Conservation (phyloP, 2,113 vertebrate species). For the Scomber japonicus region DNA sequence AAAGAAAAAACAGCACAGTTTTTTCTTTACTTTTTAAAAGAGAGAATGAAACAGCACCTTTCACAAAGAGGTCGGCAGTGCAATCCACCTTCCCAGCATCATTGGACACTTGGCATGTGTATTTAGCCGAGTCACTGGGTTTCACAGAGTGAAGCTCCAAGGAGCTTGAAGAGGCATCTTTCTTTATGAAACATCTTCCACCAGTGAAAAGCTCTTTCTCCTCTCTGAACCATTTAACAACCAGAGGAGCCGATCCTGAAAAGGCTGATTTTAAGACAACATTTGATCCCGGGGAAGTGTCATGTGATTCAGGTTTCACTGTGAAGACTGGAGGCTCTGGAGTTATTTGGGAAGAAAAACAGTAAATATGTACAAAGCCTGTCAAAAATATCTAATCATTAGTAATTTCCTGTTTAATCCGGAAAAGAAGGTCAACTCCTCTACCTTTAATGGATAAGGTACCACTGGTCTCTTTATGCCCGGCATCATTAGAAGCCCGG, state of each 20-base stretch:
- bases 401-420: not conserved
- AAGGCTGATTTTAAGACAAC: constrained; percentile 90
- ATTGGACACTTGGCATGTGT: constrained; percentile 93
- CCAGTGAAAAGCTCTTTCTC: constrained; percentile 91
- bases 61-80: constrained; percentile 92
- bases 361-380: constrained; percentile 39
- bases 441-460: constrained; percentile 94
- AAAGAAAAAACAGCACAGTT: constrained; percentile 39
- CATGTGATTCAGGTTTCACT: constrained; percentile 87
- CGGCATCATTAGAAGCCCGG: constrained; percentile 91
- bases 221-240: constrained; percentile 93
- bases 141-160: constrained; percentile 93
- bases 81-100: constrained; percentile 90
- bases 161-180: constrained; percentile 90
- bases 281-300: constrained; percentile 87
- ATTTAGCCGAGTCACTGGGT: constrained; percentile 90
- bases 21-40: constrained; percentile 22
- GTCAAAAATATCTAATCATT: not conserved
- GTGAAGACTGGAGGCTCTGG: constrained; percentile 93
- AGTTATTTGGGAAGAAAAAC: constrained; percentile 81
- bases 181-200: constrained; percentile 91
- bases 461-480: constrained; percentile 90
- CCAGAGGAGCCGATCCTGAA: constrained; percentile 90
- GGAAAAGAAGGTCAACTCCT: not conserved
- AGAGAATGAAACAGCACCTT: constrained; percentile 88